Evolutionary conservation across 1,140 invertebrate genomes (phyloP).

Genomic region (Pseudoatta argentina): DNA sequence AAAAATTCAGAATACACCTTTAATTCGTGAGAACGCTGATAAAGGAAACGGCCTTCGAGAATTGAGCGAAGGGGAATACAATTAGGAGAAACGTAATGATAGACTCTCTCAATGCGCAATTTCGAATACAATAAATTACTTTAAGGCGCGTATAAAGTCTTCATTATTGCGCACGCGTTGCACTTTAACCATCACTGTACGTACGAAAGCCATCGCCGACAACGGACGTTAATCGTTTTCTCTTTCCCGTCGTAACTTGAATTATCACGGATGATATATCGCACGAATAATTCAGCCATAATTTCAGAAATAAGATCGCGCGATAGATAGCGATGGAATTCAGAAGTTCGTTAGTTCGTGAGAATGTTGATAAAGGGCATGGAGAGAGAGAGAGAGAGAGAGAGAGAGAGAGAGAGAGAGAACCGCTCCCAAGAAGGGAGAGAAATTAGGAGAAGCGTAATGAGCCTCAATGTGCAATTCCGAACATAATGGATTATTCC

Average conservation of each 20-base stretch:
- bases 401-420: background rate
- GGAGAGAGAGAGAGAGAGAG: too few relatives aligned
- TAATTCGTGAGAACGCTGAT: constrained; percentile 24
- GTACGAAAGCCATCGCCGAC: constrained; percentile 24
- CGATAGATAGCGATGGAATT: constrained; percentile 53
- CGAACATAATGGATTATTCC: constrained; percentile 34
- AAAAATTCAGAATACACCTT: background rate
- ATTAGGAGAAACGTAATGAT: constrained; percentile 42
- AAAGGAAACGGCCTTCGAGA: background rate
- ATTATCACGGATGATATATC: constrained; percentile 52
- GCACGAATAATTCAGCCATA: constrained; percentile 61
- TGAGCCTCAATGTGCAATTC: constrained; percentile 32
- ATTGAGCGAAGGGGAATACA: constrained; percentile 15
- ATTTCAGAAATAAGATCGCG: constrained; percentile 60
- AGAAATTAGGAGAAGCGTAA: constrained; percentile 51
- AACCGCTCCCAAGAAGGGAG: constrained; percentile 36
- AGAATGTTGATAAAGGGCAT: constrained; percentile 49
- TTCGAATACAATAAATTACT: constrained; percentile 37
- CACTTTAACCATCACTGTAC: constrained; percentile 10
- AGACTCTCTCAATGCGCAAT: constrained; percentile 27
- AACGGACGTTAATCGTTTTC: constrained; percentile 49
- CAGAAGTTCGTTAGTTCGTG: constrained; percentile 51
- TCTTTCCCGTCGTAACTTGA: constrained; percentile 48
- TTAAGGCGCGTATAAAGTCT: constrained; percentile 5
- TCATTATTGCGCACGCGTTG: constrained; percentile 38